A percentile compares a stretch with the other conserved stretches of the same genome.
phyloP scores from a whole-genome alignment of 2,888 invertebrate species.

The Leucania comma region DNA sequence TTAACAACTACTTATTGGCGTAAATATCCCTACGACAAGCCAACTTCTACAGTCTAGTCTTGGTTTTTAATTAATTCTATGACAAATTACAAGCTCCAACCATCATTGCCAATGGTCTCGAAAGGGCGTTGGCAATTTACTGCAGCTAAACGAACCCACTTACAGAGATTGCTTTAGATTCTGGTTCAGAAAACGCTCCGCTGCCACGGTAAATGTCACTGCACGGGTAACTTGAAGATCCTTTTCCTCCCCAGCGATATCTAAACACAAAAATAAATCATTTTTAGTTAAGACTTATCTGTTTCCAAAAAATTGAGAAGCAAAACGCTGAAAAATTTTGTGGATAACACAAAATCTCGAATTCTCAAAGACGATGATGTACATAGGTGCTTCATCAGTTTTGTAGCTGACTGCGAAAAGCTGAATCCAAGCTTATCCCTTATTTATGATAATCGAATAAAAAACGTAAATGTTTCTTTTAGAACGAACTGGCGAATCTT shows the following conservation, averaged over 20 bases:
- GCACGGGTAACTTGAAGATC: slow-evolving; percentile 95
- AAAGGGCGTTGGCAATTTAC: not conserved
- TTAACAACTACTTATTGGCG: not conserved
- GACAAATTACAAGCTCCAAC: not conserved
- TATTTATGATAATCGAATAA: slow-evolving; percentile 5
- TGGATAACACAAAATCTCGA: not conserved
- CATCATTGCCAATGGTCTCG: not conserved
- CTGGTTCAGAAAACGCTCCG: slow-evolving; percentile 96
- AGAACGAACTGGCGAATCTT: not conserved
- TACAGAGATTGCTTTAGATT: slow-evolving; percentile 92
- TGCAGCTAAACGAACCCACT: slow-evolving; percentile 61
- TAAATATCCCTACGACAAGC: not conserved
- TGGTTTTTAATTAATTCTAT: not conserved
- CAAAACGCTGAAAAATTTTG: not conserved
- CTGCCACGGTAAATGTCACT: slow-evolving; percentile 95
- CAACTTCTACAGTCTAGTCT: not conserved
- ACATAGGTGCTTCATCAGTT: not conserved
- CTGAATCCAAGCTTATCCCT: not conserved
- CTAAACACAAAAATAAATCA: slow-evolving; percentile 69
- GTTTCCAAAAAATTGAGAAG: not conserved
- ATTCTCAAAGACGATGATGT: slow-evolving; percentile 3
- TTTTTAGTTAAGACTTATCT: not conserved
- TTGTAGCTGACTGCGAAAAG: not conserved
- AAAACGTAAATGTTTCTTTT: not conserved
- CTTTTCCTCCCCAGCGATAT: slow-evolving; percentile 96